Percentiles rank a stretch among this genome's conserved stretches.
Conservation (phyloP, 2,113 vertebrate genomes). For the Ahaetulla prasina region DNA sequence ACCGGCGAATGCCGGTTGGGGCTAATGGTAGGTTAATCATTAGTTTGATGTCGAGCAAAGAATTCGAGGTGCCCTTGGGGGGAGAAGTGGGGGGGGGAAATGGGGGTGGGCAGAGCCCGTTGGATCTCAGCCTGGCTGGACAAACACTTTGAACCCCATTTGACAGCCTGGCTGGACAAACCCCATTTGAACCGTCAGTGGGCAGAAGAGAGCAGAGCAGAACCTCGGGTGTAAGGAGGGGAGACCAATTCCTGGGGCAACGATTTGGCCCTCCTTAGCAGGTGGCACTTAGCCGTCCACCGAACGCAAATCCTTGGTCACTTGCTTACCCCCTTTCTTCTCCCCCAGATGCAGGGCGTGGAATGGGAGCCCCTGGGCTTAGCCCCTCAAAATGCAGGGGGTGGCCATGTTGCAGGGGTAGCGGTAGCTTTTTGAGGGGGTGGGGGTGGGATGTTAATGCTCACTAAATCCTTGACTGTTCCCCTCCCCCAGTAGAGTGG, state of each 20-base stretch:
- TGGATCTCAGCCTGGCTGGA: no score
- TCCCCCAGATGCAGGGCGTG: rapidly evolving
- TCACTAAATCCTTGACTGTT: no score
- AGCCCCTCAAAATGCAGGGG: no score
- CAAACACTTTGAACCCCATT: no score
- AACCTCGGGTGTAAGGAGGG: no score
- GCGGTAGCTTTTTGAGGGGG: background rate
- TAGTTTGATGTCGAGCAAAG: background rate
- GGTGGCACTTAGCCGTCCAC: background rate
- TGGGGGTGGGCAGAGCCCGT: background rate
- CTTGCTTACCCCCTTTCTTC: background rate
- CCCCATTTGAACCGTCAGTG: background rate
- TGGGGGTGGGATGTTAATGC: rapidly evolving
- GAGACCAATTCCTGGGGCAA: background rate
- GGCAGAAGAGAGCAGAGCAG: background rate
- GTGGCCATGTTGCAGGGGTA: no score
- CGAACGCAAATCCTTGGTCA: background rate
- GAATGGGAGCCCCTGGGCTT: background rate
- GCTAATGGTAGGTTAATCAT: background rate
- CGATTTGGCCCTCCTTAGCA: background rate
- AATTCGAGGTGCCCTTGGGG: background rate
- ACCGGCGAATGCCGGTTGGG: background rate
- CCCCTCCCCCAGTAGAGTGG: no score
- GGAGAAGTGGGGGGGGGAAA: background rate
- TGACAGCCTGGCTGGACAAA: background rate